A percentile compares a stretch with the other conserved stretches of the same genome.
Evolutionary conservation across 2,113 vertebrate species (phyloP).

Genomic region (Meleagris gallopavo): DNA sequence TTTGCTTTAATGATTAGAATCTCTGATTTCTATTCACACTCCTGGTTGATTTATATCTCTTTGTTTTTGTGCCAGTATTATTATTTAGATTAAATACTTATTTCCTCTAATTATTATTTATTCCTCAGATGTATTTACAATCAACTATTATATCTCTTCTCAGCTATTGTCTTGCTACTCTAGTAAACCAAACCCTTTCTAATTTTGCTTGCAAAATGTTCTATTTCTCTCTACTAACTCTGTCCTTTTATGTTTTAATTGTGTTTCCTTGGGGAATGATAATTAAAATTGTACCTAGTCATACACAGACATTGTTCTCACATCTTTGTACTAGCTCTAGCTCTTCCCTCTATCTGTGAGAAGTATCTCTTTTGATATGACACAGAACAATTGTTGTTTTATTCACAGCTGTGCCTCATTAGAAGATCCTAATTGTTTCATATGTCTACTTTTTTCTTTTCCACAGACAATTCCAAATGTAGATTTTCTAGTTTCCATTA

Average conservation of each 20-base stretch:
- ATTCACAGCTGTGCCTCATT: background rate
- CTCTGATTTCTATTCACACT: slow-evolving; percentile 7
- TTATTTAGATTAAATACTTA: slow-evolving; percentile 15
- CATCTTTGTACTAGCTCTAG: background rate
- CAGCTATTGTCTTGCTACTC: background rate
- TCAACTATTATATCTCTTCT: background rate
- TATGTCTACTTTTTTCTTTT: background rate
- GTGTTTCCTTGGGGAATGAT: background rate
- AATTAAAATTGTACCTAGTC: background rate
- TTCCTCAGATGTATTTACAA: slow-evolving; percentile 5
- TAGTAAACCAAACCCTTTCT: background rate
- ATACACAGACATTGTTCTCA: background rate
- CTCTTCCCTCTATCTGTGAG: background rate
- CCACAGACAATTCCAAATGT: background rate
- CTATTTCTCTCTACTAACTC: background rate
- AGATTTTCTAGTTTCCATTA: background rate
- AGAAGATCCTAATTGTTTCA: background rate
- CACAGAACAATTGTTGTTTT: background rate
- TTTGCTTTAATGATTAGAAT: slow-evolving; percentile 5
- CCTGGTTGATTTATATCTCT: background rate
- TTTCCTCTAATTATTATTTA: background rate
- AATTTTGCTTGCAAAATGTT: background rate
- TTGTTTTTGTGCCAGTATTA: slow-evolving; percentile 19
- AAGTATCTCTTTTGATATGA: background rate
- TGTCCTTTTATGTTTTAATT: background rate